A percentile compares a stretch with the other conserved stretches of the same genome.
These are phyloP conservation scores for Drosophila willistoni DNA, from an alignment of 1,140 invertebrate species.

Conservation along the genomic window DNA sequence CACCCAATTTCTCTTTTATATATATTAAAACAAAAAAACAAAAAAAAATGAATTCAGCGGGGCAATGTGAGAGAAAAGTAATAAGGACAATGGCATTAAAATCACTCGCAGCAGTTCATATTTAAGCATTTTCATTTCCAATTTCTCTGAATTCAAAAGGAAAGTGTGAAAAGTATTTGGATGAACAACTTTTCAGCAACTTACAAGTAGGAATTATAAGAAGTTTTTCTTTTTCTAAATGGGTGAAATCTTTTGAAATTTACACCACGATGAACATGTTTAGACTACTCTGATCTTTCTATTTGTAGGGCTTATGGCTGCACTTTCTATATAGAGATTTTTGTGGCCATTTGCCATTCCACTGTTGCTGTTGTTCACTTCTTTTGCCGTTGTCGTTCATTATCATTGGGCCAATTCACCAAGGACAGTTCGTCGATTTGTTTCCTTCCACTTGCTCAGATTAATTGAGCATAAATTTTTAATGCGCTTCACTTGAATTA, in stretches of 20 bases:
- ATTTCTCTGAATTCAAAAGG: too few relatives aligned
- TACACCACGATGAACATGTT: too few relatives aligned
- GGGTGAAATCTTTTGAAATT: too few relatives aligned
- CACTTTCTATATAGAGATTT: too few relatives aligned
- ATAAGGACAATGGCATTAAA: background rate
- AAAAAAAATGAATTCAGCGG: too few relatives aligned
- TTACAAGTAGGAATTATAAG: too few relatives aligned
- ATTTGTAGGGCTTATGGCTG: too few relatives aligned
- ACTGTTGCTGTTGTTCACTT: conserved; percentile 2
- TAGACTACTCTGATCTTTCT: too few relatives aligned
- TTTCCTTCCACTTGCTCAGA: conserved; percentile 36
- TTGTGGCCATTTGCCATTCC: background rate
- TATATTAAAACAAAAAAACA: conserved; percentile 6
- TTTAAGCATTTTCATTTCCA: background rate
- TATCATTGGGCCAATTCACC: conserved; percentile 34
- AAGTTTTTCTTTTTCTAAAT: too few relatives aligned
- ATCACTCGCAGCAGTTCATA: background rate
- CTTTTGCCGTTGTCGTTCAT: conserved; percentile 13
- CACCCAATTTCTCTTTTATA: conserved; percentile 2
- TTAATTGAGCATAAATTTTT: conserved; percentile 67
- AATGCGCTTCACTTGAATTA: conserved; percentile 41
- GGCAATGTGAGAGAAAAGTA: background rate
- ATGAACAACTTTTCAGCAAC: too few relatives aligned
- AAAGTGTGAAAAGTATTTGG: too few relatives aligned
- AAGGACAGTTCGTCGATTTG: conserved; percentile 32